Percentiles rank a stretch among this genome's conserved stretches.
Conservation (phyloP, 2,888 invertebrate species). For the Drosophila limbata region DNA sequence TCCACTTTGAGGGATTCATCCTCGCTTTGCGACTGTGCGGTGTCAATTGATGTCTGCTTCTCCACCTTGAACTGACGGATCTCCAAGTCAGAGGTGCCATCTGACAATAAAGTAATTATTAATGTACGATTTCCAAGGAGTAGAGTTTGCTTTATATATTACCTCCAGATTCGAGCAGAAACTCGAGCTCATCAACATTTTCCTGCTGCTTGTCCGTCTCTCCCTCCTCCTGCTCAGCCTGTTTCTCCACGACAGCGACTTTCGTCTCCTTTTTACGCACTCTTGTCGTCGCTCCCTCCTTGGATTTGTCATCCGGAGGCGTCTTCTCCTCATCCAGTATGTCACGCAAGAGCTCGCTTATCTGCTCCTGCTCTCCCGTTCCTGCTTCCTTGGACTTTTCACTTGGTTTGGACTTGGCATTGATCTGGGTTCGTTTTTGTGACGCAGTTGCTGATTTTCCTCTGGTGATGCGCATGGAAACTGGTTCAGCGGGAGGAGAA, state of each 20-base stretch:
- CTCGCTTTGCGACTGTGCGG: constrained; percentile 40
- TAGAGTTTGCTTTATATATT: not conserved
- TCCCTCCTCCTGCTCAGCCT: not conserved
- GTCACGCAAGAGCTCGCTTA: constrained; percentile 53
- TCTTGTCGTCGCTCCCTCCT: constrained; percentile 19
- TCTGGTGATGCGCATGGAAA: constrained; percentile 19
- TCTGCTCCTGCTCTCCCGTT: constrained; percentile 57
- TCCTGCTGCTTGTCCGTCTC: constrained; percentile 17
- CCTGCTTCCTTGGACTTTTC: constrained; percentile 13
- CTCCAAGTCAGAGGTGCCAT: constrained; percentile 27
- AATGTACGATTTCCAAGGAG: not conserved
- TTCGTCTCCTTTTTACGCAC: not conserved
- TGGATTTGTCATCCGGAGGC: constrained; percentile 21
- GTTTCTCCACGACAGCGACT: not conserved
- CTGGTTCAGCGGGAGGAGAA: not conserved
- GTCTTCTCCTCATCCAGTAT: constrained; percentile 57
- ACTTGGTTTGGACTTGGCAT: not conserved
- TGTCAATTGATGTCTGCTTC: not conserved
- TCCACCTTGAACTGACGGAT: constrained; percentile 37
- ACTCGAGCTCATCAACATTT: constrained; percentile 41
- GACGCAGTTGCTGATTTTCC: not conserved
- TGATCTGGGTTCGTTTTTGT: constrained; percentile 9
- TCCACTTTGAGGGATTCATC: constrained; percentile 57
- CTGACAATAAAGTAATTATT: constrained; percentile 2
- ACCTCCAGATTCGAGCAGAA: constrained; percentile 36